Evolutionary conservation across 2,888 invertebrate genomes (phyloP).

Genomic region (Hypena proboscidalis): DNA sequence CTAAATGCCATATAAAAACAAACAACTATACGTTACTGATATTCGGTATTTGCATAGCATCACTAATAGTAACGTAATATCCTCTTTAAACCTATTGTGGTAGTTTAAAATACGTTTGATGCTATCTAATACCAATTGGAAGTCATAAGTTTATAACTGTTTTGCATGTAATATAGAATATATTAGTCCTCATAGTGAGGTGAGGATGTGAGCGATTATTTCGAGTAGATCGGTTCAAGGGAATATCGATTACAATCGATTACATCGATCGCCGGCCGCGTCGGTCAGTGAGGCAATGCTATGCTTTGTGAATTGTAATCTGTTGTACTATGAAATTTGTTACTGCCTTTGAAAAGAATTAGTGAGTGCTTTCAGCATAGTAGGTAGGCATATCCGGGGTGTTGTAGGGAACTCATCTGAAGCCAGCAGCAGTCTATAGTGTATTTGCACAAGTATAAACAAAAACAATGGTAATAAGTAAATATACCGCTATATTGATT

Average conservation of each 20-base stretch:
- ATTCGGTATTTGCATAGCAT: not conserved
- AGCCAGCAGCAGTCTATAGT: too few species aligned
- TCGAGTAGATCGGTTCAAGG: slow-evolving; percentile 58
- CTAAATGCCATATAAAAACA: too few species aligned
- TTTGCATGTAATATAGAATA: slow-evolving; percentile 11
- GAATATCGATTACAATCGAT: slow-evolving; percentile 51
- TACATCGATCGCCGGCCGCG: slow-evolving; percentile 40
- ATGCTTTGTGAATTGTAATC: slow-evolving; percentile 11
- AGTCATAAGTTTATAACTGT: slow-evolving; percentile 11
- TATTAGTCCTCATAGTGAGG: slow-evolving; percentile 26
- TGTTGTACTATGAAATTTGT: slow-evolving; percentile 15
- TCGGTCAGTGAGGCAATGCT: slow-evolving; percentile 35
- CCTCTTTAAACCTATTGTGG: too few species aligned
- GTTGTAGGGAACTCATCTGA: too few species aligned
- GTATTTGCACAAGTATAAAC: too few species aligned
- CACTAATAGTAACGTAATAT: not conserved
- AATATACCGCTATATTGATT: too few species aligned
- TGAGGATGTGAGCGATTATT: slow-evolving; percentile 58
- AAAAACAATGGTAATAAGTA: too few species aligned
- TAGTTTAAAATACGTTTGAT: not conserved
- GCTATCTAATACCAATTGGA: slow-evolving; percentile 9
- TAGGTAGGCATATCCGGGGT: too few species aligned
- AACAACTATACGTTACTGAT: too few species aligned
- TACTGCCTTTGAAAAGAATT: slow-evolving; percentile 18
- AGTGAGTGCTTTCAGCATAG: too few species aligned